phyloP scores from a whole-genome alignment of 2,113 vertebrate species.

The Heterotilapia buettikoferi region DNA sequence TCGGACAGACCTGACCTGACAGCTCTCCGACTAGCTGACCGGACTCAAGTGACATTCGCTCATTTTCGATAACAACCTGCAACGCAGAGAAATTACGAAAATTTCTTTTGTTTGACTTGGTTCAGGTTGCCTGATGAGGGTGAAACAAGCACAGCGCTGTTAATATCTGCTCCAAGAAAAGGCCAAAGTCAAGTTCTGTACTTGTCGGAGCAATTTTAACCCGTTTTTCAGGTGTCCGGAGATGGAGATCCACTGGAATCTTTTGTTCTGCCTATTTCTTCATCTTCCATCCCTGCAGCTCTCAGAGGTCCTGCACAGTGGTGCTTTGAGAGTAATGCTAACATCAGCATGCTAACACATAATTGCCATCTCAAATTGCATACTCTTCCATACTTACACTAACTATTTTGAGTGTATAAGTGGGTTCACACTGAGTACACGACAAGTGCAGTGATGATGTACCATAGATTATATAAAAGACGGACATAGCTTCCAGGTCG shows the following conservation, averaged over 20 bases:
- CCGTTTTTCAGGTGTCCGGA: not conserved
- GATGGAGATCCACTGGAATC: not conserved
- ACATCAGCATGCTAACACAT: not conserved
- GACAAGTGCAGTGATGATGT: not conserved
- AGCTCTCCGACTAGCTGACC: not conserved
- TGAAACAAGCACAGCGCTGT: not conserved
- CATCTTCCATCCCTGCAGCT: not conserved
- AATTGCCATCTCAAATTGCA: not conserved
- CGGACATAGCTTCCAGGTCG: not conserved
- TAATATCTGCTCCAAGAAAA: not conserved
- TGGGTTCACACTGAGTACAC: not conserved
- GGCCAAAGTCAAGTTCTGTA: not conserved
- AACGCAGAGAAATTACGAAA: not conserved
- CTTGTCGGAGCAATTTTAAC: not conserved
- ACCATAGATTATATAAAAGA: not conserved
- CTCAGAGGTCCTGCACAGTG: not conserved
- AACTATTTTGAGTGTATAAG: not conserved
- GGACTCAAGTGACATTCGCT: not conserved
- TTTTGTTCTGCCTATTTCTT: not conserved
- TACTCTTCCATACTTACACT: not conserved
- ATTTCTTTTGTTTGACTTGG: fast-evolving
- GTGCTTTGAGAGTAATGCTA: not conserved
- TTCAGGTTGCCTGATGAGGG: not conserved
- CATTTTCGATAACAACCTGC: not conserved
- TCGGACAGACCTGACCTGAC: not conserved